phyloP scores from a whole-genome alignment of 1,140 invertebrate genomes.

The Colletes latitarsis region DNA sequence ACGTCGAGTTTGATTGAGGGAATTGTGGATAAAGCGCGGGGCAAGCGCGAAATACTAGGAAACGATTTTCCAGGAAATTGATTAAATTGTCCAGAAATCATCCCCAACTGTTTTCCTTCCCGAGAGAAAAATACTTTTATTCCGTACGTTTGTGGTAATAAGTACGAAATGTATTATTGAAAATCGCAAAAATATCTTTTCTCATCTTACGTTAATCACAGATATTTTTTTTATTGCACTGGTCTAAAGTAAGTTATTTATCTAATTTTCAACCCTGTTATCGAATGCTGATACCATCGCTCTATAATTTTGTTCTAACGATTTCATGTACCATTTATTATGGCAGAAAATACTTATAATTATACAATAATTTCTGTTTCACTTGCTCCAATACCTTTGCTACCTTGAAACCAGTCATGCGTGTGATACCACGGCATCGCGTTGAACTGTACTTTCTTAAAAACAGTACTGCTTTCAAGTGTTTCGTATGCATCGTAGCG shows the following conservation, averaged over 20 bases:
- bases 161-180: too few relatives aligned
- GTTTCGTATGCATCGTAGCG: constrained; percentile 26
- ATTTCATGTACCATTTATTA: background rate
- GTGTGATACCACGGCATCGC: background rate
- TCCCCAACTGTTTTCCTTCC: too few relatives aligned
- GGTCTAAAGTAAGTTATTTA: background rate
- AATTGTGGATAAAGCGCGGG: background rate
- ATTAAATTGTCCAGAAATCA: background rate
- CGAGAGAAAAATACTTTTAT: too few relatives aligned
- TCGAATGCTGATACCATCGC: background rate
- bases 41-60: too few relatives aligned
- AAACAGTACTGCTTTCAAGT: constrained; percentile 24
- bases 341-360: background rate
- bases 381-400: background rate
- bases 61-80: too few relatives aligned
- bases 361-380: background rate
- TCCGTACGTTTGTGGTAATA: too few relatives aligned
- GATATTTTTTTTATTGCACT: too few relatives aligned
- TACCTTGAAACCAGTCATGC: background rate
- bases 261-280: constrained; percentile 2
- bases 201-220: too few relatives aligned
- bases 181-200: too few relatives aligned
- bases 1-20: background rate
- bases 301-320: background rate
- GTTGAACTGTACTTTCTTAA: constrained; percentile 14